Conservation (phyloP, 2,888 invertebrate species). For the Thumatha senex region DNA sequence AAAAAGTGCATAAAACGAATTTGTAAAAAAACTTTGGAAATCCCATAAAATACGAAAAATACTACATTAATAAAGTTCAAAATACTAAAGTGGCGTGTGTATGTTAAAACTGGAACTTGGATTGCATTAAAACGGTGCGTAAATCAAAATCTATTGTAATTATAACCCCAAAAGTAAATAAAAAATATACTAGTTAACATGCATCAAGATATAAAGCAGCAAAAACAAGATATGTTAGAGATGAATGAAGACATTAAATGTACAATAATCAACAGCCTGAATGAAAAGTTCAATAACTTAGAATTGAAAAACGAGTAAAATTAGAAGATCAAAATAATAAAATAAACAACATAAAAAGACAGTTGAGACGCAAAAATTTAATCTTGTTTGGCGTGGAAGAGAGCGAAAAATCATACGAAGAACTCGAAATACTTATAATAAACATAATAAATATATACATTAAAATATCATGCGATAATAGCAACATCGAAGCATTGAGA, state of each 20-base stretch:
- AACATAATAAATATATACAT: constrained; percentile 25
- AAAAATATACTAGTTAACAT: not conserved
- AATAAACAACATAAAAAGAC: constrained; percentile 12
- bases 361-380: constrained; percentile 3
- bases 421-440: constrained; percentile 36
- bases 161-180: not conserved
- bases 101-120: no score
- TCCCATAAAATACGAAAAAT: not conserved
- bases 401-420: constrained; percentile 24
- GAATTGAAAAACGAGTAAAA: not conserved
- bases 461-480: constrained; percentile 16
- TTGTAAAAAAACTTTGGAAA: not conserved
- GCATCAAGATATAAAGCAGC: not conserved
- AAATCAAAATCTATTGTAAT: not conserved
- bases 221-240: constrained; percentile 6
- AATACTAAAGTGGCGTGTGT: not conserved
- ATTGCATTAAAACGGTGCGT: not conserved
- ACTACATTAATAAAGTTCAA: not conserved
- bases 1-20: not conserved
- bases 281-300: not conserved
- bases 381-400: constrained; percentile 11
- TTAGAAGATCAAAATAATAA: not conserved
- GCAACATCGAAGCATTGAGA: constrained; percentile 18
- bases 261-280: constrained; percentile 5
- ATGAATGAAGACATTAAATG: constrained; percentile 11